These are phyloP conservation scores for Platycheirus albimanus DNA, from an alignment of 2,888 invertebrate species.

Conservation along the genomic window DNA sequence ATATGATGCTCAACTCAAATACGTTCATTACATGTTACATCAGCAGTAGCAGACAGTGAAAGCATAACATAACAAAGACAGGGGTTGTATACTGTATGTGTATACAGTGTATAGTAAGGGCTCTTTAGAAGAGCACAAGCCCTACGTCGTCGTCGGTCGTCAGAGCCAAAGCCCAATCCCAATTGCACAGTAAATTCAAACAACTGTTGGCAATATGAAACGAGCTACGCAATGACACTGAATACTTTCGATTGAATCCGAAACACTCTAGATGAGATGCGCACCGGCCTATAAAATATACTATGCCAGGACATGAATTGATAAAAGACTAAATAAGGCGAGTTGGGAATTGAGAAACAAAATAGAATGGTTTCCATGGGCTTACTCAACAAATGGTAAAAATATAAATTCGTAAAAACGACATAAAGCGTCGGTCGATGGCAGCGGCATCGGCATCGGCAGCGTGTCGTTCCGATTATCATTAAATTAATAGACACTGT, in stretches of 20 bases:
- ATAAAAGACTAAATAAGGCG: constrained; percentile 75
- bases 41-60: constrained; percentile 37
- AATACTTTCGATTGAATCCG: constrained; percentile 66
- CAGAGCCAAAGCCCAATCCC: constrained; percentile 42
- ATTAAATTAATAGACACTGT: too few species aligned
- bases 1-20: constrained; percentile 58
- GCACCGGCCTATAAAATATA: constrained; percentile 46
- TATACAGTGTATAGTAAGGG: constrained; percentile 22
- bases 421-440: constrained; percentile 54
- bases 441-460: too few species aligned
- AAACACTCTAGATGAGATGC: constrained; percentile 23
- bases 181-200: constrained; percentile 60
- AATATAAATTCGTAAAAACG: constrained; percentile 32
- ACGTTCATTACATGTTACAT: too few species aligned
- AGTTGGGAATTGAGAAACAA: constrained; percentile 67
- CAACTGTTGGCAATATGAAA: constrained; percentile 50
- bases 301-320: constrained; percentile 73
- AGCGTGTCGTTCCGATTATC: too few species aligned
- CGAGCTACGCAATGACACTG: constrained; percentile 56
- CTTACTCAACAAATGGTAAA: constrained; percentile 12
- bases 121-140: constrained; percentile 10
- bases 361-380: constrained; percentile 31
- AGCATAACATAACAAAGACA: constrained; percentile 1
- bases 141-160: too few species aligned
- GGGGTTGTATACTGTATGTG: too few species aligned